Percentiles rank a stretch among this genome's conserved stretches.
These are phyloP conservation scores for Drosophila trichaetosa DNA, from an alignment of 2,888 invertebrate genomes.

Conservation along the genomic window DNA sequence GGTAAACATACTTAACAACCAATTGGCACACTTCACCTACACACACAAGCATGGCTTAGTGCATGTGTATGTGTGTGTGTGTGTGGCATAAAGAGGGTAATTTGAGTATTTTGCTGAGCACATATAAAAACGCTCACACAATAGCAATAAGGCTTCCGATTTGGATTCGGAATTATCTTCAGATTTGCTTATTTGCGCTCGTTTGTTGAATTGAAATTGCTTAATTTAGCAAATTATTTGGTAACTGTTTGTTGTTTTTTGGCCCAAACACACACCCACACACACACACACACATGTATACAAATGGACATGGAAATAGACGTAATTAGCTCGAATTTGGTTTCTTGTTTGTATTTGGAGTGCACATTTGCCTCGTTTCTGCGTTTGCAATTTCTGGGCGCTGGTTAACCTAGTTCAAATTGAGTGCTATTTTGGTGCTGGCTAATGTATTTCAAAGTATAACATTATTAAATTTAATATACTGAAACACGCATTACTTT, in stretches of 20 bases:
- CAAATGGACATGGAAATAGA: constrained; percentile 30
- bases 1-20: constrained; percentile 17
- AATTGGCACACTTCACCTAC: constrained; percentile 14
- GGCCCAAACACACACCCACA: constrained; percentile 1
- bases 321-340: constrained; percentile 53
- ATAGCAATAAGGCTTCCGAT: constrained; percentile 26
- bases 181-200: constrained; percentile 37
- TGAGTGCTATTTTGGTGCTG: neutral
- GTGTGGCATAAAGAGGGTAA: constrained; percentile 13
- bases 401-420: neutral
- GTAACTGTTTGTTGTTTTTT: constrained; percentile 55
- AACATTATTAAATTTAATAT: neutral
- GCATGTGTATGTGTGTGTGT: neutral
- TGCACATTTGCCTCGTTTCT: constrained; percentile 29
- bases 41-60: constrained; percentile 10
- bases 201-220: constrained; percentile 77
- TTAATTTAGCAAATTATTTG: constrained; percentile 79
- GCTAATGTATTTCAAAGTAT: constrained; percentile 1
- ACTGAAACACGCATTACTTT: constrained; percentile 25
- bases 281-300: constrained; percentile 1
- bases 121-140: constrained; percentile 31
- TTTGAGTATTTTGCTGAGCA: constrained; percentile 31
- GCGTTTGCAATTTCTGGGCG: neutral
- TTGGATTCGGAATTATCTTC: constrained; percentile 18
- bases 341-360: constrained; percentile 47